Percentiles rank a stretch among this genome's conserved stretches.
These are phyloP conservation scores for Sycophaga agraensis DNA, from an alignment of 1,140 invertebrate species.

Conservation along the genomic window DNA sequence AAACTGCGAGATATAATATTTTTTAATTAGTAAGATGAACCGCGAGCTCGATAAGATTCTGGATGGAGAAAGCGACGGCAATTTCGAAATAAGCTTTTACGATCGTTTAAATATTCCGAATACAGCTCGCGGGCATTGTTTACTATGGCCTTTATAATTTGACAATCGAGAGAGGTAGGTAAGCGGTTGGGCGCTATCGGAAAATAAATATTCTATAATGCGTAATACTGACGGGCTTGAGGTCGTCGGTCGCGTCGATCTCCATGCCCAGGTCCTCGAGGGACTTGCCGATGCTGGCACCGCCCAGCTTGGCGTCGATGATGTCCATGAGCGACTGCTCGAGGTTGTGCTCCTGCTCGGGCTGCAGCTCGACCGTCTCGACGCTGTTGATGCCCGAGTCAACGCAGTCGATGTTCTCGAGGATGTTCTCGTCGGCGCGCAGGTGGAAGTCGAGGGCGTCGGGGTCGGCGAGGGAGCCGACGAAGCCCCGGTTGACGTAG, in stretches of 20 bases:
- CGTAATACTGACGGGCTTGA: background rate
- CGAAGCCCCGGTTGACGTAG: conserved; percentile 49
- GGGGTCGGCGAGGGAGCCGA: conserved; percentile 43
- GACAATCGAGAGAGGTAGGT: no score
- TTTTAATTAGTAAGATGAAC: no score
- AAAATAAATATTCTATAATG: no score
- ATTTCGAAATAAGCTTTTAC: no score
- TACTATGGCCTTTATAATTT: no score
- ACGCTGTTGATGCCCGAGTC: conserved; percentile 57
- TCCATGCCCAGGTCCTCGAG: conserved; percentile 40
- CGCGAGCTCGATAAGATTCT: no score
- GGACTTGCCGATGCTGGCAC: conserved; percentile 38
- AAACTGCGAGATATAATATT: no score
- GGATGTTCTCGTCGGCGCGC: conserved; percentile 2
- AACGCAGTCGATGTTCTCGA: conserved; percentile 45
- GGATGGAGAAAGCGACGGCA: no score
- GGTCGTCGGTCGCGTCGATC: conserved; percentile 30
- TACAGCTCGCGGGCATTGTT: no score
- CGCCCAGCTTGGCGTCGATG: conserved; percentile 53
- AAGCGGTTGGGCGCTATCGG: no score
- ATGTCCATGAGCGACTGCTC: conserved; percentile 53
- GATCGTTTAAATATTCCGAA: no score
- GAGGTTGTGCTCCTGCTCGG: conserved; percentile 40
- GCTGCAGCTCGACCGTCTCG: conserved; percentile 51
- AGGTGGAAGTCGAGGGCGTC: conserved; percentile 46